Evolutionary conservation across 2,797 vertebrate species (phyloP).

Genomic region (Micromesistius poutassou): DNA sequence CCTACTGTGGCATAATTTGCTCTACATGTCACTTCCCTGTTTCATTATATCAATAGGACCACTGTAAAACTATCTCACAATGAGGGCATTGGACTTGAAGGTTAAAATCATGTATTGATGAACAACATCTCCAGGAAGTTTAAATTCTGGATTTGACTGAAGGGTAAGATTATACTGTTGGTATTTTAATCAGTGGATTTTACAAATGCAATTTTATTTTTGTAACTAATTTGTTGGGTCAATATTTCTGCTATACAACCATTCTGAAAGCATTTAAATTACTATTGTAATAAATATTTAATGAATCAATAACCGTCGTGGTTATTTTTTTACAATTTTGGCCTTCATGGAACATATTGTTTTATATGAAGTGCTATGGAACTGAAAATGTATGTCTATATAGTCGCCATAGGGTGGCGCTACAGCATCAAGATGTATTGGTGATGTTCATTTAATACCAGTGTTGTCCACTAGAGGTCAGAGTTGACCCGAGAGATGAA

Average conservation of each 20-base stretch:
- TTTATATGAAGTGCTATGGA: not conserved
- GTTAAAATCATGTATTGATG: not conserved
- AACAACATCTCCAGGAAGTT: not conserved
- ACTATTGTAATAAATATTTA: constrained; percentile 35
- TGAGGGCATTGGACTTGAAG: not conserved
- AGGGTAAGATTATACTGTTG: not conserved
- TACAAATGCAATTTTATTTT: constrained; percentile 62
- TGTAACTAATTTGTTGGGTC: constrained; percentile 49
- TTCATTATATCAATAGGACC: not conserved
- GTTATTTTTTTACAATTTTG: not conserved
- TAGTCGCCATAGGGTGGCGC: not conserved
- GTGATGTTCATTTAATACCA: not conserved
- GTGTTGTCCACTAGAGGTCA: not conserved
- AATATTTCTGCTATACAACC: constrained; percentile 42
- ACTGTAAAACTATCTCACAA: not conserved
- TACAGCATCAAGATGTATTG: not conserved
- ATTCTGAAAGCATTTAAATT: constrained; percentile 39
- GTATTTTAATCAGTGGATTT: constrained; percentile 43
- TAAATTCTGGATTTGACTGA: not conserved
- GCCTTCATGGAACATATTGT: not conserved
- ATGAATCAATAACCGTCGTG: not conserved
- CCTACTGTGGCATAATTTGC: constrained; percentile 2
- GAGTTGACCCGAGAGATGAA: not conserved
- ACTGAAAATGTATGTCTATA: not conserved
- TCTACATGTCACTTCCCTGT: not conserved